A percentile compares a stretch with the other conserved stretches of the same genome.
phyloP scores from a whole-genome alignment of 2,888 invertebrate genomes.

The Tetropium fuscum region DNA sequence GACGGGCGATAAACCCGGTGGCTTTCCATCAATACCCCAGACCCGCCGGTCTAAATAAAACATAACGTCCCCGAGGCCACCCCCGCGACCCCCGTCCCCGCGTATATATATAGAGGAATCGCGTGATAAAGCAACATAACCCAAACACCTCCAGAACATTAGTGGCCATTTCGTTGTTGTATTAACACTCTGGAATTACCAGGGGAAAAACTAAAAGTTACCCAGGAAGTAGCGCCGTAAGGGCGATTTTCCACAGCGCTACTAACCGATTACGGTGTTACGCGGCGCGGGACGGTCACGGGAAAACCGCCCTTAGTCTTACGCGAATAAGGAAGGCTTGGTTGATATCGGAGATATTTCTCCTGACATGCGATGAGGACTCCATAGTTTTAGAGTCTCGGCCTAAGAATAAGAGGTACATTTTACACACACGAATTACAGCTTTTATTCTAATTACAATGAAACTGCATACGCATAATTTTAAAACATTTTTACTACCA shows the following conservation, averaged over 20 bases:
- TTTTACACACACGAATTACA: too few relatives aligned
- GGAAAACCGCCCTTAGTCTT: slow-evolving; percentile 41
- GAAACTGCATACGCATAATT: too few relatives aligned
- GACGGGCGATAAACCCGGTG: not conserved
- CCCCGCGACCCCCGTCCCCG: slow-evolving; percentile 23
- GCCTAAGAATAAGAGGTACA: too few relatives aligned
- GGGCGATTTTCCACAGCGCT: slow-evolving; percentile 43
- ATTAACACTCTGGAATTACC: slow-evolving; percentile 58
- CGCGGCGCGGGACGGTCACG: slow-evolving; percentile 20
- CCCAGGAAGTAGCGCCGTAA: slow-evolving; percentile 35
- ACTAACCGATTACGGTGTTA: slow-evolving; percentile 40
- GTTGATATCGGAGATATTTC: slow-evolving; percentile 46
- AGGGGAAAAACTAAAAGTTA: slow-evolving; percentile 42
- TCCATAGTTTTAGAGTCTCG: slow-evolving; percentile 37
- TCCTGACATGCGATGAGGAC: slow-evolving; percentile 45
- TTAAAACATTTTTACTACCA: too few relatives aligned
- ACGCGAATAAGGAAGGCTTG: slow-evolving; percentile 35
- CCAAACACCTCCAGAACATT: slow-evolving; percentile 65
- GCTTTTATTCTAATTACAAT: too few relatives aligned
- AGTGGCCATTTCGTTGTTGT: slow-evolving; percentile 65
- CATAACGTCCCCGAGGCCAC: slow-evolving; percentile 38
- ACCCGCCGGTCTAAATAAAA: slow-evolving; percentile 48
- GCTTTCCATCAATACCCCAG: slow-evolving; percentile 42
- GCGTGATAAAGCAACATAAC: slow-evolving; percentile 64
- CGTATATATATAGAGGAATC: slow-evolving; percentile 49